phyloP scores from a whole-genome alignment of 2,113 vertebrate genomes.

The Euleptes europaea region DNA sequence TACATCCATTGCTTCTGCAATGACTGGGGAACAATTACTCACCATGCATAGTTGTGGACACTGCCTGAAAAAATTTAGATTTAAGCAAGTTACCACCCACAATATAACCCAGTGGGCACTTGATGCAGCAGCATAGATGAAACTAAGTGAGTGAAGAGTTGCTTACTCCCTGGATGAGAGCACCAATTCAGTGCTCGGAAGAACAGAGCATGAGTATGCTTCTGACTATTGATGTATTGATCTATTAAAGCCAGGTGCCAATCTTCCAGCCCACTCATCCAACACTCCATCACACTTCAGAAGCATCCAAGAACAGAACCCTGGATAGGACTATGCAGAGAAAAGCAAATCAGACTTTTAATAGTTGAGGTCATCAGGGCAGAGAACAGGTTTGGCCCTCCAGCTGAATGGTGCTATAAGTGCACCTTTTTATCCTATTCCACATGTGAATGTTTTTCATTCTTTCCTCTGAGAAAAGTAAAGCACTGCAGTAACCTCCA shows the following conservation, averaged over 20 bases:
- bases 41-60: background rate
- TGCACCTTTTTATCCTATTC: background rate
- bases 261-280: background rate
- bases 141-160: background rate
- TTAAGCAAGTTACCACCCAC: background rate
- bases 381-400: background rate
- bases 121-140: background rate
- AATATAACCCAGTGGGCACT: background rate
- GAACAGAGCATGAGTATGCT: background rate
- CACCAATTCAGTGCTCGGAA: background rate
- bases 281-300: background rate
- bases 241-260: background rate
- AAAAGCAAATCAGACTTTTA: background rate
- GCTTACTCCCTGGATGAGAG: background rate
- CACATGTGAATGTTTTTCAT: background rate
- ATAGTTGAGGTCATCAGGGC: background rate
- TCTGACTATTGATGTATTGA: background rate
- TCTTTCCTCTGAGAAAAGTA: background rate
- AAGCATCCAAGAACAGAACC: background rate
- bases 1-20: background rate
- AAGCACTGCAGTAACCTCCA: background rate
- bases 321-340: background rate
- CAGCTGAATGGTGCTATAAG: background rate
- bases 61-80: background rate
- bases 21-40: background rate